Evolutionary conservation across 2,113 vertebrate species (phyloP).

Genomic region (Saccopteryx leptura): DNA sequence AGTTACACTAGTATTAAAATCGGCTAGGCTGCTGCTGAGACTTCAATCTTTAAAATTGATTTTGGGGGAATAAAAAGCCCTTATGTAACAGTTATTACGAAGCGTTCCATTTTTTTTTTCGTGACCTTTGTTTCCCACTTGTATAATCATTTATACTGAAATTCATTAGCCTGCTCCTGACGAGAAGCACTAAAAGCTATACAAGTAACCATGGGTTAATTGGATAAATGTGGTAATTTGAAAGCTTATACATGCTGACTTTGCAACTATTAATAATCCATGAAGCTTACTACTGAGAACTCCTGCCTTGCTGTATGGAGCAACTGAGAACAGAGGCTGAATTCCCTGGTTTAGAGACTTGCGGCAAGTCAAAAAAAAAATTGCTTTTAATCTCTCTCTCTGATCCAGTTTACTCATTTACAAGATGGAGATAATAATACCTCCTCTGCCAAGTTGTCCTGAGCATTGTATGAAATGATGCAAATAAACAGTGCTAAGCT

Average conservation of each 20-base stretch:
- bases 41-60: slow-evolving; percentile 76
- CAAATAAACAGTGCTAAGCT: not conserved
- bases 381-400: not conserved
- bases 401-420: slow-evolving; percentile 3
- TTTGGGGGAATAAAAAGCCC: slow-evolving; percentile 60
- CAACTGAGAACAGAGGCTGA: not conserved
- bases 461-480: not conserved
- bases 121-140: slow-evolving; percentile 81
- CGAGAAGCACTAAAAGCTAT: slow-evolving; percentile 63
- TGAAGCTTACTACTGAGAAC: slow-evolving; percentile 58
- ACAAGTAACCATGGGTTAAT: slow-evolving; percentile 78
- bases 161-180: slow-evolving; percentile 77
- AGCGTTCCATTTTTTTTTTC: slow-evolving; percentile 72
- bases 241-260: slow-evolving; percentile 80
- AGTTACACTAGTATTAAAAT: slow-evolving; percentile 61
- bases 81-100: slow-evolving; percentile 72
- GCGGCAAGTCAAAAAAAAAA: slow-evolving; percentile 16
- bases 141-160: slow-evolving; percentile 77
- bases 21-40: not conserved
- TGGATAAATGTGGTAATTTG: slow-evolving; percentile 81
- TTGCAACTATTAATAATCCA: slow-evolving; percentile 82
- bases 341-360: not conserved
- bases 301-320: not conserved
- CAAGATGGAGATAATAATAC: not conserved
- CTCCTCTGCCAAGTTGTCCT: not conserved